These are phyloP conservation scores for Coreoperca whiteheadi DNA, from an alignment of 2,113 vertebrate genomes.

Conservation along the genomic window DNA sequence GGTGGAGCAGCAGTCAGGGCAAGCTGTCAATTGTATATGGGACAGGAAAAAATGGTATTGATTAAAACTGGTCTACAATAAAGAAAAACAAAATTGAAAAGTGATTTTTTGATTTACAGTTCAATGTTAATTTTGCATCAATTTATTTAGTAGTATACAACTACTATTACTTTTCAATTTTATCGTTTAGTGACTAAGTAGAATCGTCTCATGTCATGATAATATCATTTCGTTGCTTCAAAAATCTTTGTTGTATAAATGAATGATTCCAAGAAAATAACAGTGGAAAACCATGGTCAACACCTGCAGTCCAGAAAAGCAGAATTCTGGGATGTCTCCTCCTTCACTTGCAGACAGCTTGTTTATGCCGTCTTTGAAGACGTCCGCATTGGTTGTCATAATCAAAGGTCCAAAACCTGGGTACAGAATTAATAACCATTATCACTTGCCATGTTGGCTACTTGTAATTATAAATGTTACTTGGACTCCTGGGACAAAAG, in stretches of 20 bases:
- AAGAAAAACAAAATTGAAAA: not conserved
- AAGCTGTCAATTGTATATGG: constrained; percentile 56
- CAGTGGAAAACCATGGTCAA: not conserved
- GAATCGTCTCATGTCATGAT: not conserved
- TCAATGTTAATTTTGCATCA: not conserved
- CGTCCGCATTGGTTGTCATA: constrained; percentile 69
- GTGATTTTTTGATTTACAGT: not conserved
- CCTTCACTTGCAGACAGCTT: constrained; percentile 61
- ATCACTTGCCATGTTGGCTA: not conserved
- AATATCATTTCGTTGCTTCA: not conserved
- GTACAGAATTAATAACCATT: not conserved
- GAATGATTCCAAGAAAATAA: not conserved
- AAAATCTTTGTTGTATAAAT: not conserved
- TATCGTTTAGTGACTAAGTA: not conserved
- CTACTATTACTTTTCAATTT: too few species aligned
- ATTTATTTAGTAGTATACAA: not conserved
- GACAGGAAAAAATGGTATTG: not conserved
- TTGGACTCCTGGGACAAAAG: not conserved
- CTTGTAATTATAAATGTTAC: not conserved
- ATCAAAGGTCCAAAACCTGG: constrained; percentile 76
- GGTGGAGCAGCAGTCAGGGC: constrained; percentile 76
- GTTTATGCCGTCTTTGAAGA: constrained; percentile 73
- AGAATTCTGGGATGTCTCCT: constrained; percentile 75
- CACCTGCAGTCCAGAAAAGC: constrained; percentile 79
- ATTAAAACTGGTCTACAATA: not conserved